Evolutionary conservation across 2,113 vertebrate species (phyloP).

Genomic region (Bujurquina vittata): DNA sequence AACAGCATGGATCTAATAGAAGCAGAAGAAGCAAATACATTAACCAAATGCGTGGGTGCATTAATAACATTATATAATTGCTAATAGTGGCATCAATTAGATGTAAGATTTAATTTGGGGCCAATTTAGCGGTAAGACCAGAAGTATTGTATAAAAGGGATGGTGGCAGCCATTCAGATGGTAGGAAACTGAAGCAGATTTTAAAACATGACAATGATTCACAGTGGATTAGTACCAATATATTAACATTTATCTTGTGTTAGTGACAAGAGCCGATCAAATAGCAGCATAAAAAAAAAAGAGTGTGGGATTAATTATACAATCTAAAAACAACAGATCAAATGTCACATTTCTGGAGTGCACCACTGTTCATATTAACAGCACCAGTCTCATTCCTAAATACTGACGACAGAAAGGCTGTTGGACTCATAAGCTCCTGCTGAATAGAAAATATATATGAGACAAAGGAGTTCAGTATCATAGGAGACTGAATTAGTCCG

Average conservation of each 20-base stretch:
- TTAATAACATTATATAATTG: background rate
- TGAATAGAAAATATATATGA: constrained; percentile 11
- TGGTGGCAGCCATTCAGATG: background rate
- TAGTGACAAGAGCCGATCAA: background rate
- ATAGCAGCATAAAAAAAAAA: background rate
- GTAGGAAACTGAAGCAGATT: constrained; percentile 1
- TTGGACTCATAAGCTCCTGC: background rate
- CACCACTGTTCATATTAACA: background rate
- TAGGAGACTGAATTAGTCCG: constrained; percentile 21
- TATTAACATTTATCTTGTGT: background rate
- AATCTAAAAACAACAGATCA: constrained; percentile 12
- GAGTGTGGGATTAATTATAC: background rate
- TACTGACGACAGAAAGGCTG: constrained; percentile 9
- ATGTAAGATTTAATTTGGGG: background rate
- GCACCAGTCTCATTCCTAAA: background rate
- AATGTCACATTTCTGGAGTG: background rate
- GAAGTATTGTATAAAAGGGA: background rate
- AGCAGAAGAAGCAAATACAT: background rate
- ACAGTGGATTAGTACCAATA: background rate
- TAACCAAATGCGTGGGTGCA: background rate
- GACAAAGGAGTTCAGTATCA: constrained; percentile 3
- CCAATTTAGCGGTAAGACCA: background rate
- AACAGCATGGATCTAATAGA: background rate
- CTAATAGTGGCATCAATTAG: background rate
- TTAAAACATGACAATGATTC: background rate